phyloP scores from a whole-genome alignment of 2,888 invertebrate species.

The Aporophyla lueneburgensis region DNA sequence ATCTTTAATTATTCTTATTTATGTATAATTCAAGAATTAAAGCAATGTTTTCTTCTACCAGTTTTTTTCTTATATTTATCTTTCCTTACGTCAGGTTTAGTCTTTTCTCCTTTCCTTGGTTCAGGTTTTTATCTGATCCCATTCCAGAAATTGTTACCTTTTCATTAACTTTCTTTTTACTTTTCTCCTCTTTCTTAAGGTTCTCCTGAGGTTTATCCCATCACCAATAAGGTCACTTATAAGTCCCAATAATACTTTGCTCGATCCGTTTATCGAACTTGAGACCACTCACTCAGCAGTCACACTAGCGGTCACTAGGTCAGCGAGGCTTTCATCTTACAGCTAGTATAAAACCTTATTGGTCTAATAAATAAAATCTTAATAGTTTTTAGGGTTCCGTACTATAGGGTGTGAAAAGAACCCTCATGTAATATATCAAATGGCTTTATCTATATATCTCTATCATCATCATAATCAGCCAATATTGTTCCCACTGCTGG shows the following conservation, averaged over 20 bases:
- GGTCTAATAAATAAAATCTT: conserved; percentile 42
- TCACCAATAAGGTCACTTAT: too few species aligned
- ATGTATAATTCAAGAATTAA: conserved; percentile 41
- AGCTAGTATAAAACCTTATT: conserved; percentile 10
- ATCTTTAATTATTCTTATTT: conserved; percentile 45
- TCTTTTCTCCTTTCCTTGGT: conserved; percentile 73
- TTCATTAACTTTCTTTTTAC: conserved; percentile 69
- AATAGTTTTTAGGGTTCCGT: conserved; percentile 14
- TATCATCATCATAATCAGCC: too few species aligned
- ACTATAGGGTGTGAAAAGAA: too few species aligned
- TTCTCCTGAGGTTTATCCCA: conserved; percentile 90
- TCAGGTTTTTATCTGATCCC: conserved; percentile 79
- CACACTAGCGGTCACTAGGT: background rate
- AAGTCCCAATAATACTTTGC: background rate
- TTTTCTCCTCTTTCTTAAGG: conserved; percentile 64
- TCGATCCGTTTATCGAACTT: too few species aligned
- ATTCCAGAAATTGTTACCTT: conserved; percentile 81
- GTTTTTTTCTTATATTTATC: conserved; percentile 84
- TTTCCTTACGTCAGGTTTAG: conserved; percentile 76
- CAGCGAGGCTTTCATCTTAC: background rate
- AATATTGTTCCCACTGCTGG: too few species aligned
- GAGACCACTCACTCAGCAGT: background rate
- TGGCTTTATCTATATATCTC: too few species aligned
- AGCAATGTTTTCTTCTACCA: conserved; percentile 83
- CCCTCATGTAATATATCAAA: too few species aligned